Evolutionary conservation across 92 coral and sea anemone genomes (phyloP).

Genomic region (Palythoa grandis): DNA sequence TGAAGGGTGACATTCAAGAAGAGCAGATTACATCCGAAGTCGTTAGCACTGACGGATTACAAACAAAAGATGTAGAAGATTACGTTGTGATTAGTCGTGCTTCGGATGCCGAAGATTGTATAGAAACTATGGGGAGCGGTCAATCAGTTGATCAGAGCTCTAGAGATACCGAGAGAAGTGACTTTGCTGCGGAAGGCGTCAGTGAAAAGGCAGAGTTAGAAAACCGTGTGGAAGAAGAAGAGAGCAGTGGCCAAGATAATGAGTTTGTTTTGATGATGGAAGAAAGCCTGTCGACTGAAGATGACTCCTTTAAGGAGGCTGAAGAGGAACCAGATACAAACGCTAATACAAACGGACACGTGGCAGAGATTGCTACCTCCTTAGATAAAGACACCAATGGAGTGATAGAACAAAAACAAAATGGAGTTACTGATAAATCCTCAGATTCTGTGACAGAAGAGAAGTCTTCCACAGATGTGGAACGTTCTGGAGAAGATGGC

Average conservation of each 20-base stretch:
- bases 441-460: not conserved
- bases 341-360: conserved; percentile 19
- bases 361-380: not conserved
- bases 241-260: not conserved
- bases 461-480: not conserved
- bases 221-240: not conserved
- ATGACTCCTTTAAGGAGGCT: not conserved
- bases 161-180: not conserved
- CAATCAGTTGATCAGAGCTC: not conserved
- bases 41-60: not conserved
- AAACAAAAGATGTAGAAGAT: conserved; percentile 27
- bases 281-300: conserved; percentile 17
- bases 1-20: not conserved
- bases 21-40: not conserved
- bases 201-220: not conserved
- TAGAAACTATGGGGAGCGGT: not conserved
- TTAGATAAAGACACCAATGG: not conserved
- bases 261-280: conserved; percentile 35
- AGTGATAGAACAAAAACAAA: not conserved
- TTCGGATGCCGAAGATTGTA: not conserved
- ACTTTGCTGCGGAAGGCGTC: not conserved
- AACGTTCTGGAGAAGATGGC: not conserved
- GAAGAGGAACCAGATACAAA: not conserved
- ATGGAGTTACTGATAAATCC: conserved; percentile 1
- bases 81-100: conserved; percentile 34